Base-by-base conservation (phyloP, 1,140 invertebrate genomes). In the Neotoxoptera formosana region DNA sequence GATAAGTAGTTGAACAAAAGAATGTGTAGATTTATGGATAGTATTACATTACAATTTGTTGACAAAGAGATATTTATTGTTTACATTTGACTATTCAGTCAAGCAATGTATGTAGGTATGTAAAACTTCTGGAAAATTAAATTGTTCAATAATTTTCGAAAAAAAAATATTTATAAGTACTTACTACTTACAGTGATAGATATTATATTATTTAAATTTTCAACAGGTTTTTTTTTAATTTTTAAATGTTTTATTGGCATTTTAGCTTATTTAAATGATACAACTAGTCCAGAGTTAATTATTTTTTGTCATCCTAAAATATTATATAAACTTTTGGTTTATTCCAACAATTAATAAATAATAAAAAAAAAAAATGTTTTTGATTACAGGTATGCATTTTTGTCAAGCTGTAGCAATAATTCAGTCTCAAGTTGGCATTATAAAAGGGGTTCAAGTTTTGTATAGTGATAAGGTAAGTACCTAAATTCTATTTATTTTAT, bases 391-490 rank as follows among this genome's bases (percentile, higher is more conserved):
- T 94, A 99, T 99, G 98, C 98, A 99, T 96, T 99, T 99, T 96
- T 99, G 98, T 94, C 98, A 99, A 95, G 98, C 98, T 94, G 98
- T 99, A 94, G 97, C 98, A 94, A 99, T 99, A 94, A 97, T 99
- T 95, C 98, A 99, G 95, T 98, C 97, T 95, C 97, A 99, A 97
- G 97, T 98, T 96, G 97, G 97, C 95, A 96, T 97, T 95, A 99
- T 99, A 94, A 97, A 98, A 96, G 98, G 97, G 94, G 98, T 99
- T 93, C 98, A 99, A 97, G 98, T 99, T 94, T 96, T 99, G 94
- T 99, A 99, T 96, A 99, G 98, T 96, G 98, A 99, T 96, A 97
- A 97, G 96, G 98, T 99, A 95, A 96, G 17, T 51, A 51, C 14
- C 96, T 96, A 94, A 93, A 53, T 87, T 56, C 4, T 60, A 41